Base-by-base conservation (phyloP, 2,797 vertebrate species). In the Loriculus beryllinus region DNA sequence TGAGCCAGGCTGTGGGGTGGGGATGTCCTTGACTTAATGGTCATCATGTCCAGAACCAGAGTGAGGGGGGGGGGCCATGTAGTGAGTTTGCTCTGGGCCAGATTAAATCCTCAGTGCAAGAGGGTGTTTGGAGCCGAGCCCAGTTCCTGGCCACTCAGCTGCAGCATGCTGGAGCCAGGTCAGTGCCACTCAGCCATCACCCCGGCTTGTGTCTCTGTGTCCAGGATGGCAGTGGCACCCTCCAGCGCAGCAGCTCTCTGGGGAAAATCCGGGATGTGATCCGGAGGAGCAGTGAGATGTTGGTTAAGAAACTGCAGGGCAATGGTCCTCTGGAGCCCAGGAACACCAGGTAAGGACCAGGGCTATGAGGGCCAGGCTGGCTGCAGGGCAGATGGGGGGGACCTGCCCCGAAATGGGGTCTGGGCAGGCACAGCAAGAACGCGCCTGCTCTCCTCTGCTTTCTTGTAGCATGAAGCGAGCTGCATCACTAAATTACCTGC, bases 281-380 rank as follows among this genome's bases (percentile, higher is more conserved):
- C 35, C 98, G 99, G 12, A 98, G 98, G 90, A 99, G 99, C 98
- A 99, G 99, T 8, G 99, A 99, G 96, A 96, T 99, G 97, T 96
- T 99, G 96, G 99, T 99, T 96, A 99, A 99, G 98, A 99, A 99
- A 67, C 98, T 99, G 64, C 99, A 99, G 96, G 99, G 99, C 69
- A 98, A 98, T 1, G 98, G 97, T 20, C 98, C 98, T 4, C 97
- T 98, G 57, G 98, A 99, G 54, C 98, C 98, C 39, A 98, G 98
- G 96, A 98, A 86, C 95, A 98, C 97, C 57, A 97, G 96, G 96
- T 97, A 95, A 1, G 86, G 37, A 17, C 15, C 22, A 28, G 19
- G 28, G 35, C 31, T 64, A 35, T 0, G 2, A 40, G 48, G 26
- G 26, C 54, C 42, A n/a, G 33, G 21, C 33, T 39, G 28, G 2